Evolutionary conservation across 2,888 invertebrate species (phyloP).

Genomic region (Agonopterix subpropinquella): DNA sequence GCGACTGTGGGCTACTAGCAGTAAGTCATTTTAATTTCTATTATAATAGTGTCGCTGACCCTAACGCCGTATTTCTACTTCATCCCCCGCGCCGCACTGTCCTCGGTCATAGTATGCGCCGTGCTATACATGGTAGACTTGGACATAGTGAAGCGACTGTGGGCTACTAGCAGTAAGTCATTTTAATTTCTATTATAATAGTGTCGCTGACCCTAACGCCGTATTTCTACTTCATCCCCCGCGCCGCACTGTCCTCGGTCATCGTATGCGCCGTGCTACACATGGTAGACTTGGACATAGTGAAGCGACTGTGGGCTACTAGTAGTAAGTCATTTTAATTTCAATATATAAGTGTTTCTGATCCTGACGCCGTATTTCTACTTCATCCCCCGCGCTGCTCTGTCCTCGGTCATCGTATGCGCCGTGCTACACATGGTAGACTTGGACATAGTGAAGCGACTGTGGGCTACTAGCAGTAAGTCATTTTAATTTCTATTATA

Average conservation of each 20-base stretch:
- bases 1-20: constrained; percentile 79
- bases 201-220: constrained; percentile 84
- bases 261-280: constrained; percentile 80
- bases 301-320: constrained; percentile 78
- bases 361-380: constrained; percentile 86
- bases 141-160: constrained; percentile 75
- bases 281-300: constrained; percentile 80
- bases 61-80: constrained; percentile 85
- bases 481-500: constrained; percentile 3
- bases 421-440: constrained; percentile 87
- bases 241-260: constrained; percentile 25
- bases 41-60: constrained; percentile 73
- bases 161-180: constrained; percentile 79
- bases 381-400: constrained; percentile 77
- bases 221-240: constrained; percentile 84
- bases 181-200: background rate
- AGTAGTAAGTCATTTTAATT: constrained; percentile 66
- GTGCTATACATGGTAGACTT: constrained; percentile 85
- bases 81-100: constrained; percentile 72
- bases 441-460: constrained; percentile 70
- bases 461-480: constrained; percentile 81
- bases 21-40: constrained; percentile 49
- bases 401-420: constrained; percentile 34
- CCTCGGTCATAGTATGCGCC: constrained; percentile 62
- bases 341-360: constrained; percentile 62